Evolutionary conservation across 2,113 vertebrate genomes (phyloP).

Genomic region (Oncorhynchus tshawytscha): DNA sequence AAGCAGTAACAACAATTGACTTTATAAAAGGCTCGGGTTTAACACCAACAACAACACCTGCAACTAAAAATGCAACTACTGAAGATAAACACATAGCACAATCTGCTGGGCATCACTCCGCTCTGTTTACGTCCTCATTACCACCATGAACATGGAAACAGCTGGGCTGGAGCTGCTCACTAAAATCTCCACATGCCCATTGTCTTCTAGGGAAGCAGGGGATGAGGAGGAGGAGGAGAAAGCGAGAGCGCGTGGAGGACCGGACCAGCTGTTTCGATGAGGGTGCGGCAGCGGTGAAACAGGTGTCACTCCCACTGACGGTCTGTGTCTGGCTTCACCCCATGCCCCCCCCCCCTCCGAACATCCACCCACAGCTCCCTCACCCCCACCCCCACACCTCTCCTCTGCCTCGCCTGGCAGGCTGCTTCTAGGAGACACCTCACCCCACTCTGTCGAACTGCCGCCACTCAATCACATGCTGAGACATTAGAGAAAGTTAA

Average conservation of each 20-base stretch:
- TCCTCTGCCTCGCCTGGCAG: constrained; percentile 34
- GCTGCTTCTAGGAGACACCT: background rate
- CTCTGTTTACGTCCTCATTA: constrained; percentile 52
- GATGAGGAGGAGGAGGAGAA: constrained; percentile 13
- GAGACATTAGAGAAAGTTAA: constrained; percentile 8
- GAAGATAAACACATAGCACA: background rate
- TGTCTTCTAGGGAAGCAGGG: constrained; percentile 11
- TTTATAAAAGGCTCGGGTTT: no score
- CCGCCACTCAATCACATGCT: constrained; percentile 22
- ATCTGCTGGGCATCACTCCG: background rate
- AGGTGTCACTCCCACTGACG: constrained; percentile 72
- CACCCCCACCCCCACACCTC: constrained; percentile 22
- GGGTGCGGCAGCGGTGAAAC: constrained; percentile 52
- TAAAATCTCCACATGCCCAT: background rate
- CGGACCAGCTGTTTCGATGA: constrained; percentile 59
- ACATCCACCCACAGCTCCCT: background rate
- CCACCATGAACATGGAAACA: constrained; percentile 49
- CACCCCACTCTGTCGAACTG: constrained; percentile 51
- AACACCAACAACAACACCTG: no score
- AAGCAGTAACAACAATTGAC: no score
- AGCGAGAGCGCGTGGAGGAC: background rate
- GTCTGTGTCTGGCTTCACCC: constrained; percentile 22
- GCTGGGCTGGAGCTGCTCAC: constrained; percentile 54
- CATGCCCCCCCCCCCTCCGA: background rate
- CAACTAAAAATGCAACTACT: no score